Conservation (phyloP, 1,140 invertebrate genomes). For the silkworm (Bombyx mori) region ASM3026992v2 NC_085119.1:14005001-14005500, state of each 20-base stretch:
- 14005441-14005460: conserved; percentile 31
- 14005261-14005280: conserved; percentile 47
- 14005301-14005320: conserved; percentile 31
- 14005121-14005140: too few relatives aligned
- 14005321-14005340: conserved; percentile 35
- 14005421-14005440: conserved; percentile 36
- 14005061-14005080: too few relatives aligned
- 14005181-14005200: too few relatives aligned
- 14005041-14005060: too few relatives aligned
- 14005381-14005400: conserved; percentile 37
- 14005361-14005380: conserved; percentile 44
- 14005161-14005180: too few relatives aligned
- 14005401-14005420: conserved; percentile 19
- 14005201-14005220: too few relatives aligned
- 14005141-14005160: too few relatives aligned
- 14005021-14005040: too few relatives aligned
- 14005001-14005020: too few relatives aligned
- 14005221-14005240: too few relatives aligned
- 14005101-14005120: too few relatives aligned
- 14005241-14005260: conserved; percentile 59
- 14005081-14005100: too few relatives aligned
- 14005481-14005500: conserved; percentile 12
- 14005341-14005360: conserved; percentile 58
- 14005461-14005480: conserved; percentile 33
- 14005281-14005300: conserved; percentile 70